phyloP scores from a whole-genome alignment of 2,888 invertebrate genomes.

The Lamproptera curius region DNA sequence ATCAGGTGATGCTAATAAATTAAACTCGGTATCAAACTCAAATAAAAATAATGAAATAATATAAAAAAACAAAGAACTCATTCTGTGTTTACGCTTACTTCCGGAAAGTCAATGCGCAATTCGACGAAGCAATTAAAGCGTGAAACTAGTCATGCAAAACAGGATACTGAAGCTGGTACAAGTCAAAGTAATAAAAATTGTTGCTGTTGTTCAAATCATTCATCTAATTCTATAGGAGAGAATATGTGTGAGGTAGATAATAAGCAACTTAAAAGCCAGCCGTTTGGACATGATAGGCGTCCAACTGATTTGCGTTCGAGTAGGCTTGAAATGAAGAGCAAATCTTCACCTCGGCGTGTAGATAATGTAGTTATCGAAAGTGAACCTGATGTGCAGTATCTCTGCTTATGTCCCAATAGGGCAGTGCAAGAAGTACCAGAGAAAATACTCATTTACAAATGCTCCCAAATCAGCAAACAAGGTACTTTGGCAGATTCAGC shows the following conservation, averaged over 20 bases:
- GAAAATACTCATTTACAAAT: slow-evolving; percentile 54
- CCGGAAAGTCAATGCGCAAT: slow-evolving; percentile 48
- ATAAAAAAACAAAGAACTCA: slow-evolving; percentile 55
- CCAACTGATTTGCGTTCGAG: slow-evolving; percentile 1
- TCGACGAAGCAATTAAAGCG: slow-evolving; percentile 42
- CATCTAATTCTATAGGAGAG: slow-evolving; percentile 41
- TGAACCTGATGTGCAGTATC: slow-evolving; percentile 44
- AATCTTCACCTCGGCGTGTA: slow-evolving; percentile 25
- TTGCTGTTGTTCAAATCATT: slow-evolving; percentile 45
- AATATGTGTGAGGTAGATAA: slow-evolving; percentile 42
- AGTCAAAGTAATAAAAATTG: slow-evolving; percentile 46
- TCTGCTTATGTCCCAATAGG: slow-evolving; percentile 52
- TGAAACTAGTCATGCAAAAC: slow-evolving; percentile 43
- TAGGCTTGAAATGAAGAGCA: slow-evolving; percentile 26
- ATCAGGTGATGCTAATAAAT: slow-evolving; percentile 68
- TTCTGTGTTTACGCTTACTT: slow-evolving; percentile 67
- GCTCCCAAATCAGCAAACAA: slow-evolving; percentile 43
- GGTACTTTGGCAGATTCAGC: slow-evolving; percentile 31
- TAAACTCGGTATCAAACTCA: slow-evolving; percentile 51
- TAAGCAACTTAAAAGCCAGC: slow-evolving; percentile 17
- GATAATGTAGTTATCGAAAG: slow-evolving; percentile 18
- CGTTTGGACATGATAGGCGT: background rate
- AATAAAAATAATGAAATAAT: slow-evolving; percentile 35
- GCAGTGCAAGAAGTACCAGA: slow-evolving; percentile 37
- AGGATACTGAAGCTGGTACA: slow-evolving; percentile 36